phyloP scores from a whole-genome alignment of 2,113 vertebrate genomes.

The Rhadina sibilatrix region DNA sequence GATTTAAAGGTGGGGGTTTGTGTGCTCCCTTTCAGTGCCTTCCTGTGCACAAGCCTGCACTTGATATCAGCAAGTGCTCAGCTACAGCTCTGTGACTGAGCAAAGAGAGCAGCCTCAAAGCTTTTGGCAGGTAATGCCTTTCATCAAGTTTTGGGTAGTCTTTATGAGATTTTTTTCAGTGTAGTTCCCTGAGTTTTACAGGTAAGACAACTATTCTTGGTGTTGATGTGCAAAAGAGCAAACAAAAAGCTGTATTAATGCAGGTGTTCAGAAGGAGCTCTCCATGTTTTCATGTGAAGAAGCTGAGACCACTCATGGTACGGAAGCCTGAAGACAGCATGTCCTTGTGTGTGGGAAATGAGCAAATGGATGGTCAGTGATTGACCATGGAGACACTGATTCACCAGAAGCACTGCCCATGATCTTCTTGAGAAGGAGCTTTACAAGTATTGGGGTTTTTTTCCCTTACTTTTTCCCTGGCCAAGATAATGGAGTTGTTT shows the following conservation, averaged over 20 bases:
- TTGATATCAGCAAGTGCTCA: not conserved
- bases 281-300: not conserved
- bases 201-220: not conserved
- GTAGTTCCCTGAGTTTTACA: not conserved
- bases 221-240: not conserved
- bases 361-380: not conserved
- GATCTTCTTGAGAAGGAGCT: not conserved
- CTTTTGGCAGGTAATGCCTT: not conserved
- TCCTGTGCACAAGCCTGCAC: not conserved
- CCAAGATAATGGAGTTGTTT: not conserved
- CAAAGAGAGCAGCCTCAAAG: not conserved
- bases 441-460: accelerated
- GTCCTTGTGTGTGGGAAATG: not conserved
- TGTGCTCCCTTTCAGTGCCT: not conserved
- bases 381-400: not conserved
- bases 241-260: not conserved
- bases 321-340: not conserved
- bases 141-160: not conserved
- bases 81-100: not conserved
- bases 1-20: accelerated
- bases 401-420: not conserved
- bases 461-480: not conserved
- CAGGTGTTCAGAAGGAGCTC: not conserved
- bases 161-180: not conserved
- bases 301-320: not conserved